These are phyloP conservation scores for Tuta absoluta DNA, from an alignment of 2,888 invertebrate species.

Conservation along the genomic window DNA sequence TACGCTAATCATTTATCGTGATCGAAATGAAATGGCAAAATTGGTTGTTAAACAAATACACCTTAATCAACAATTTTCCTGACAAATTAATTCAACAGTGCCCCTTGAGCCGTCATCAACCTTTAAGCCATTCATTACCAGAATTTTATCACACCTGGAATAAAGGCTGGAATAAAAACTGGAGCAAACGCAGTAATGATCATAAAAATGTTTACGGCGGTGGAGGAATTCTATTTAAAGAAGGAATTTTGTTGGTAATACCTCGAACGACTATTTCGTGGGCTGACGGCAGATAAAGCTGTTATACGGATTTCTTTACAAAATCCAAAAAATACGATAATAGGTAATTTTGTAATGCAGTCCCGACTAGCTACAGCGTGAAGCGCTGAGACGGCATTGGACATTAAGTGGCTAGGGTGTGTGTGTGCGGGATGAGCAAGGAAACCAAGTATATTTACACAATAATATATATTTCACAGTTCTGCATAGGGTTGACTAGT, in stretches of 20 bases:
- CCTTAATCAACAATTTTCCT: background rate
- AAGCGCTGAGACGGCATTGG: too few species aligned
- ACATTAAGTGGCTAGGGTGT: too few species aligned
- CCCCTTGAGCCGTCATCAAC: background rate
- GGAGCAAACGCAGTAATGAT: constrained; percentile 11
- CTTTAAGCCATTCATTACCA: constrained; percentile 11
- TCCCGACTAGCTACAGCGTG: too few species aligned
- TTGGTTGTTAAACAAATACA: background rate
- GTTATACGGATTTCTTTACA: background rate
- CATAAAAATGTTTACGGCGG: constrained; percentile 27
- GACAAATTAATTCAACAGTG: background rate
- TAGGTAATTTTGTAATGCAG: too few species aligned
- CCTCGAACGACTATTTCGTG: constrained; percentile 9
- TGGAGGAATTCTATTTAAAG: constrained; percentile 23
- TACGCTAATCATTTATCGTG: too few species aligned
- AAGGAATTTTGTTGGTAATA: constrained; percentile 19
- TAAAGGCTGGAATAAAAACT: constrained; percentile 13
- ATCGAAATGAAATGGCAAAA: too few species aligned
- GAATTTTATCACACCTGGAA: constrained; percentile 16
- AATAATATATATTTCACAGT: too few species aligned
- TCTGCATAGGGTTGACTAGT: too few species aligned
- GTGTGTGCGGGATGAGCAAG: too few species aligned
- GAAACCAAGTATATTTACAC: too few species aligned
- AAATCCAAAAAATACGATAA: too few species aligned
- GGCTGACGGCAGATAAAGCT: constrained; percentile 4